A percentile compares a stretch with the other conserved stretches of the same genome.
phyloP scores from a whole-genome alignment of 2,888 invertebrate genomes.

The Epinotia demarniana region DNA sequence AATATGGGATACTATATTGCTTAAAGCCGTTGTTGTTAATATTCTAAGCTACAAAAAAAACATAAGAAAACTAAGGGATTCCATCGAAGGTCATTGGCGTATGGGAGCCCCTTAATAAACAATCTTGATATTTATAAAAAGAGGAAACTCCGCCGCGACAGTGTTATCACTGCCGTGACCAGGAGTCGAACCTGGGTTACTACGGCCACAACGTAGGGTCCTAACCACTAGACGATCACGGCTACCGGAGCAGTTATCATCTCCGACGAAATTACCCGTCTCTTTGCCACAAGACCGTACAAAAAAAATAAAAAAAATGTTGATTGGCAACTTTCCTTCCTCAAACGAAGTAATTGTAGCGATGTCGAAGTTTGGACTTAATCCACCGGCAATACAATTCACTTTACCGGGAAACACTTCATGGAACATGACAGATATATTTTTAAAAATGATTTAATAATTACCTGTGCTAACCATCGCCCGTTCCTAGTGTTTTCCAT shows the following conservation, averaged over 20 bases:
- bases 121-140: not conserved
- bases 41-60: no score
- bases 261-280: slow-evolving; percentile 28
- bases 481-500: slow-evolving; percentile 70
- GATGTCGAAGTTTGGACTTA: slow-evolving; percentile 5
- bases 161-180: slow-evolving; percentile 85
- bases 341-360: not conserved
- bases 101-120: no score
- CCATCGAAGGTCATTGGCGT: no score
- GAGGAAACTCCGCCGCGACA: slow-evolving; percentile 55
- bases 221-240: slow-evolving; percentile 87
- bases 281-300: slow-evolving; percentile 17
- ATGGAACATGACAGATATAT: not conserved
- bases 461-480: slow-evolving; percentile 69
- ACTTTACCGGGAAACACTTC: not conserved
- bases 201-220: slow-evolving; percentile 86
- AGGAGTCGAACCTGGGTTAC: slow-evolving; percentile 88
- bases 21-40: no score
- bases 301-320: slow-evolving; percentile 21
- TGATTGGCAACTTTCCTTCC: slow-evolving; percentile 12
- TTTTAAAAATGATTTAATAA: slow-evolving; percentile 45
- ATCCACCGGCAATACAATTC: not conserved
- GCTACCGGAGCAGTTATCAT: slow-evolving; percentile 54
- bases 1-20: no score
- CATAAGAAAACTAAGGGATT: no score